Conservation (phyloP, 2,797 vertebrate genomes). For the Echiichthys vipera region DNA sequence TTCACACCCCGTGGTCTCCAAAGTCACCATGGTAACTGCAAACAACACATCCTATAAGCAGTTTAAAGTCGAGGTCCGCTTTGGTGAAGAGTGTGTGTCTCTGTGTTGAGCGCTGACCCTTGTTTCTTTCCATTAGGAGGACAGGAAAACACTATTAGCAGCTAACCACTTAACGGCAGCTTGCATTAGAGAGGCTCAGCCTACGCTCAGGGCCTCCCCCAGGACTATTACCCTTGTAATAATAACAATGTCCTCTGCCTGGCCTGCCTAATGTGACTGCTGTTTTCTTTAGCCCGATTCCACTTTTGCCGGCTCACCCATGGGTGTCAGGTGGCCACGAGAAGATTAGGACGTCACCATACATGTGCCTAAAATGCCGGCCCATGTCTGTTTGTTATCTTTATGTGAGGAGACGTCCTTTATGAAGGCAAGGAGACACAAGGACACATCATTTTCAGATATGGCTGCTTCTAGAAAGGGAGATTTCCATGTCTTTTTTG, state of each 20-base stretch:
- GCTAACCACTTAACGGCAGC: slow-evolving; percentile 75
- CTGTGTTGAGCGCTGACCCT: slow-evolving; percentile 58
- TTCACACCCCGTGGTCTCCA: slow-evolving; percentile 37
- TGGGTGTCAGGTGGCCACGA: slow-evolving; percentile 55
- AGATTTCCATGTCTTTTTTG: too few species aligned
- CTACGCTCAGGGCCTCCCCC: slow-evolving; percentile 66
- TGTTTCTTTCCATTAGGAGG: slow-evolving; percentile 77
- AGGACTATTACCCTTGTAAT: slow-evolving; percentile 79
- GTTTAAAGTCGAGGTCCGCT: slow-evolving; percentile 46
- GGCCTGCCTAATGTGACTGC: slow-evolving; percentile 68
- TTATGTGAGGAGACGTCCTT: not conserved
- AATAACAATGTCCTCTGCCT: slow-evolving; percentile 81
- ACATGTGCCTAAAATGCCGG: not conserved
- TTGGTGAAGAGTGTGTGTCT: slow-evolving; percentile 43
- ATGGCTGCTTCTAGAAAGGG: not conserved
- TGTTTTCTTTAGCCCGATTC: slow-evolving; percentile 72
- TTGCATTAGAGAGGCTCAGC: slow-evolving; percentile 66
- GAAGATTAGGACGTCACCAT: slow-evolving; percentile 5
- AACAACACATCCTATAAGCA: slow-evolving; percentile 42
- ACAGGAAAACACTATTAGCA: slow-evolving; percentile 83
- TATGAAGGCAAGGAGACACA: not conserved
- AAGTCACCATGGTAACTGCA: slow-evolving; percentile 35
- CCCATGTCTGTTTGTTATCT: not conserved
- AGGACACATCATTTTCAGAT: not conserved
- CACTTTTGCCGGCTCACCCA: slow-evolving; percentile 67